These are phyloP conservation scores for Telenomus remus DNA, from an alignment of 1,140 invertebrate species.

Conservation along the genomic window DNA sequence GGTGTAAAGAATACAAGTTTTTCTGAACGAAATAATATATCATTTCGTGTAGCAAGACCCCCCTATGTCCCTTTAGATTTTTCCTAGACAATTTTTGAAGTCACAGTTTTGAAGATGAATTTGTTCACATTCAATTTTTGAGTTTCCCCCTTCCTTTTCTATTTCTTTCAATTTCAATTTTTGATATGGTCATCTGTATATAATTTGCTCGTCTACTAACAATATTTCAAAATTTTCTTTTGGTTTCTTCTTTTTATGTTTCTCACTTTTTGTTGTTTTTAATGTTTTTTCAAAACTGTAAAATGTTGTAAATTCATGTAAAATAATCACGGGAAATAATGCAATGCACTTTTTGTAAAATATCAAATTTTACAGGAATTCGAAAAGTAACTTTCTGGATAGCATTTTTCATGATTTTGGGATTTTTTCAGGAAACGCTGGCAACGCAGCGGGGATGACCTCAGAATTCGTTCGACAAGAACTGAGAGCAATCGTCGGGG, in stretches of 20 bases:
- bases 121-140: too few species aligned
- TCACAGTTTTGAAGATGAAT: too few species aligned
- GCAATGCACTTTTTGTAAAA: too few species aligned
- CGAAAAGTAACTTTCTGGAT: not conserved
- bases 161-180: too few species aligned
- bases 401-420: not conserved
- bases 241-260: too few species aligned
- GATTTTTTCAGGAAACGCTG: conserved; percentile 66
- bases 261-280: not conserved
- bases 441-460: conserved; percentile 67
- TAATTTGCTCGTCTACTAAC: too few species aligned
- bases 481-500: conserved; percentile 89
- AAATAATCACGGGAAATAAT: not conserved
- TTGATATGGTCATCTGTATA: too few species aligned
- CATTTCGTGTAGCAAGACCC: conserved; percentile 38
- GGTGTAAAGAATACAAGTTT: conserved; percentile 38
- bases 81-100: too few species aligned
- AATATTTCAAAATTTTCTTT: too few species aligned
- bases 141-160: too few species aligned
- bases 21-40: conserved; percentile 28
- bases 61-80: conserved; percentile 30
- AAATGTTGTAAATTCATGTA: conserved; percentile 15
- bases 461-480: conserved; percentile 93
- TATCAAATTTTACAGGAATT: conserved; percentile 2
- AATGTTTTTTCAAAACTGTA: conserved; percentile 4